These are phyloP conservation scores for Barnardius zonarius DNA, from an alignment of 2,113 vertebrate genomes.

Conservation along the genomic window DNA sequence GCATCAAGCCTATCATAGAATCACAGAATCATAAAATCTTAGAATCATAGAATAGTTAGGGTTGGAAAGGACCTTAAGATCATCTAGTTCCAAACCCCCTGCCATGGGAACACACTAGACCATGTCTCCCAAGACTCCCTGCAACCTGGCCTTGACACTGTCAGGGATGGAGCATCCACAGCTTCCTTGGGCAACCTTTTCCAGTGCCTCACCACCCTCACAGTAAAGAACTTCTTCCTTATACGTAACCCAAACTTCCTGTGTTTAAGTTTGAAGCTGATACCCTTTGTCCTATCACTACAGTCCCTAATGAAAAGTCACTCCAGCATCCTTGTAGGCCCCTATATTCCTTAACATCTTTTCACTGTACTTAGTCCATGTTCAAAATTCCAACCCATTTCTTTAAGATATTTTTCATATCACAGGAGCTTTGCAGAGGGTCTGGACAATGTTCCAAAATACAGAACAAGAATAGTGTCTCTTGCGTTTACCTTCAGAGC, in stretches of 20 bases:
- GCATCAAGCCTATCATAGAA: neutral
- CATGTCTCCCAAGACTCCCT: neutral
- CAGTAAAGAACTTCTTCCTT: neutral
- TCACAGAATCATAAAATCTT: neutral
- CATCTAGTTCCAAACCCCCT: neutral
- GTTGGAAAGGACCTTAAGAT: neutral
- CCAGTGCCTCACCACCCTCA: neutral
- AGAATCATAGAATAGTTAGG: neutral
- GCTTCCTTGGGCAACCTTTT: neutral
- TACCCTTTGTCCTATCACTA: neutral
- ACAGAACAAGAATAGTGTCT: neutral
- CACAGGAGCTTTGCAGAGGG: neutral
- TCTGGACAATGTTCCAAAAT: neutral
- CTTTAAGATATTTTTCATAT: neutral
- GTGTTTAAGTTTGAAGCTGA: neutral
- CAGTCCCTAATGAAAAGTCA: neutral
- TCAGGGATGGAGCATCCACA: neutral
- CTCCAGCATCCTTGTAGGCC: neutral
- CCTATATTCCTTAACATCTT: neutral
- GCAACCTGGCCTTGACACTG: neutral
- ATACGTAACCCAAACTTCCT: neutral
- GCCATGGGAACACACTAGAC: neutral
- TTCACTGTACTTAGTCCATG: neutral
- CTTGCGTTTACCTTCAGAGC: conserved; percentile 14
- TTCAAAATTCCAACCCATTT: neutral